phyloP scores from a whole-genome alignment of 2,113 vertebrate genomes.

The Halcyon senegalensis region DNA sequence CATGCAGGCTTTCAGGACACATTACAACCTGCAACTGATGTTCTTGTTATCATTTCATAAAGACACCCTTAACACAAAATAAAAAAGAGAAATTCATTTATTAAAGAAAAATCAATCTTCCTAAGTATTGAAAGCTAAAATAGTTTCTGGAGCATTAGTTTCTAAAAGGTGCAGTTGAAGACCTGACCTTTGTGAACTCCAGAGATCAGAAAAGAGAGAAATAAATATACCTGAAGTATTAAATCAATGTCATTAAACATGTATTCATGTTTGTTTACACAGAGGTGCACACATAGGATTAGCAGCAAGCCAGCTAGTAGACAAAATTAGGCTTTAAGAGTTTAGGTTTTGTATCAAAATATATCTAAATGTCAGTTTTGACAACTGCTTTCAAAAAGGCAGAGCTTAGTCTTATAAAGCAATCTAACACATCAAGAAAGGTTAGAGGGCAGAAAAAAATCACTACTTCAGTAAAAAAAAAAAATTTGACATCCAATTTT shows the following conservation, averaged over 20 bases:
- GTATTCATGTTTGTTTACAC: background rate
- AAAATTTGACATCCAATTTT: slow-evolving; percentile 99
- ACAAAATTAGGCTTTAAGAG: background rate
- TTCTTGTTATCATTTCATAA: slow-evolving; percentile 12
- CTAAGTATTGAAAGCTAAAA: slow-evolving; percentile 25
- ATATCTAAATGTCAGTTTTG: slow-evolving; percentile 77
- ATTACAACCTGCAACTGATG: background rate
- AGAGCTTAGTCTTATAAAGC: slow-evolving; percentile 92
- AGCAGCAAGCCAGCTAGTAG: background rate
- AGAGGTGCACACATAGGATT: background rate
- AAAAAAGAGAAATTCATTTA: background rate
- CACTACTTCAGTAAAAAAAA: slow-evolving; percentile 83
- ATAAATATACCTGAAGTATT: background rate
- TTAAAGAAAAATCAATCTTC: slow-evolving; percentile 45
- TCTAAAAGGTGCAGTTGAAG: background rate
- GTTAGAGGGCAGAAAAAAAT: slow-evolving; percentile 87
- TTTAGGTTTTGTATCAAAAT: slow-evolving; percentile 69
- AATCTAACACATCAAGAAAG: slow-evolving; percentile 87
- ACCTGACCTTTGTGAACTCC: slow-evolving; percentile 24
- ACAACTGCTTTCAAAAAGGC: slow-evolving; percentile 84
- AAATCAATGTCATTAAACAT: background rate
- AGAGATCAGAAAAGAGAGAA: slow-evolving; percentile 14
- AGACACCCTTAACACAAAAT: slow-evolving; percentile 2
- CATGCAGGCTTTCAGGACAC: background rate
- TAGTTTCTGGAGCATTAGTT: slow-evolving; percentile 4